Conservation (phyloP, 30 jellyfish, hydroid and myxozoan genomes). For the Aurelia aurita complex sp. Pacific region DNA sequence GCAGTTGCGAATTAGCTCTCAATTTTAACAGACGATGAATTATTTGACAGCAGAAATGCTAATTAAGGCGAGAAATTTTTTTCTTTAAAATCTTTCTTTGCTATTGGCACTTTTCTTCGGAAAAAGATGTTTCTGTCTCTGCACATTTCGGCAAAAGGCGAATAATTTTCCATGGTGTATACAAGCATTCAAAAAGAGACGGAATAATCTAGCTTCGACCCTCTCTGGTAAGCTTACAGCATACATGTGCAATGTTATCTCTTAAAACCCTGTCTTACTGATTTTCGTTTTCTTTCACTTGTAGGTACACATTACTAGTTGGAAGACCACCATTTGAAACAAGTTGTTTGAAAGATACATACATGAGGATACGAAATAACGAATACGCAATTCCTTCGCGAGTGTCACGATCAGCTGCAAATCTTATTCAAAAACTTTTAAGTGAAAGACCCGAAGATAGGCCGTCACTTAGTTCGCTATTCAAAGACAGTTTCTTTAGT, state of each 20-base stretch:
- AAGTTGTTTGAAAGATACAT: conserved; percentile 94
- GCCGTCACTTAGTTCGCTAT: conserved; percentile 81
- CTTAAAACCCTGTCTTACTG: not conserved
- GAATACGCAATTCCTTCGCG: conserved; percentile 98
- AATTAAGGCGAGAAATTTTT: too few species aligned
- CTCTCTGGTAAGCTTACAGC: too few species aligned
- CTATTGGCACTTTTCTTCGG: too few species aligned
- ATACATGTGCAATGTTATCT: not conserved
- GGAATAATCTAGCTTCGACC: too few species aligned
- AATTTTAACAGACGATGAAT: too few species aligned
- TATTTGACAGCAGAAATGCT: too few species aligned
- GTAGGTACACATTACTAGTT: conserved; percentile 93
- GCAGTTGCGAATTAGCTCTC: too few species aligned
- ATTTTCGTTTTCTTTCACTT: not conserved
- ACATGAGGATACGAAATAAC: conserved; percentile 91
- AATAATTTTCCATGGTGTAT: too few species aligned
- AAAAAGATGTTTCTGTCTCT: too few species aligned
- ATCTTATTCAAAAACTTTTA: conserved; percentile 85
- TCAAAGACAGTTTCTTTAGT: conserved; percentile 91
- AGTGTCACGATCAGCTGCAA: conserved; percentile 94
- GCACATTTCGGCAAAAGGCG: too few species aligned
- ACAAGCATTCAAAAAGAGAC: too few species aligned
- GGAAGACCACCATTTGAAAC: conserved; percentile 99
- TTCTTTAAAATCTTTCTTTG: too few species aligned
- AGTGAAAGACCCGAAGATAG: conserved; percentile 96